A percentile compares a stretch with the other conserved stretches of the same genome.
phyloP scores from a whole-genome alignment of 2,113 vertebrate genomes.

The Rutilus rutilus region DNA sequence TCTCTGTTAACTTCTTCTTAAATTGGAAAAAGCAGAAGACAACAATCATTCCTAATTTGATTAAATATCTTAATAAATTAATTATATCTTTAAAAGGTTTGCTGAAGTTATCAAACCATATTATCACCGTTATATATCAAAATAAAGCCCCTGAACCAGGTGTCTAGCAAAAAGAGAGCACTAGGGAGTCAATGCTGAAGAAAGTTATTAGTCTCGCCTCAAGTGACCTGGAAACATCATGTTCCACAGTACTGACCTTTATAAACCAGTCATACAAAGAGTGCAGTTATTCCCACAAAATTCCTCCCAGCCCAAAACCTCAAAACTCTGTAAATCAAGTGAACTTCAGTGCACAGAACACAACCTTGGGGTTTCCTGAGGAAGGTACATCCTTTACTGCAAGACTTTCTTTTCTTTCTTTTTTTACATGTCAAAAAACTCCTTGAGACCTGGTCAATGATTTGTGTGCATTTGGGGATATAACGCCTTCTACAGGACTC shows the following conservation, averaged over 20 bases:
- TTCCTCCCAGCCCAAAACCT: conserved; percentile 9
- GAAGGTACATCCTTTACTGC: conserved; percentile 27
- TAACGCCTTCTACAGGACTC: conserved; percentile 34
- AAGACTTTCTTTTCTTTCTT: background rate
- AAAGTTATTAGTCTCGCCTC: conserved; percentile 47
- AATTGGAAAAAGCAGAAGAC: background rate
- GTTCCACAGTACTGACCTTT: conserved; percentile 26
- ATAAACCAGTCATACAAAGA: conserved; percentile 55
- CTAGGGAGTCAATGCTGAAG: conserved; percentile 12
- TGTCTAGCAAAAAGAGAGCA: background rate
- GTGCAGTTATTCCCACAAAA: conserved; percentile 52
- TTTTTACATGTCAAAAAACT: conserved; percentile 7
- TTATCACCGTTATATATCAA: background rate
- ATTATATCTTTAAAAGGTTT: background rate
- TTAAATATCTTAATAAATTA: background rate
- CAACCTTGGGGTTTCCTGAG: conserved; percentile 44
- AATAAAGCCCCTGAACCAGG: background rate
- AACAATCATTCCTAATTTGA: background rate
- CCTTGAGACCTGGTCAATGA: conserved; percentile 49
- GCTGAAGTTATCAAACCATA: background rate
- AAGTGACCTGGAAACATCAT: conserved; percentile 51
- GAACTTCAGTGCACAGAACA: conserved; percentile 42
- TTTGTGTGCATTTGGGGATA: conserved; percentile 57
- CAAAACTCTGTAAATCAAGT: conserved; percentile 55
- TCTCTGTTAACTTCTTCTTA: conserved; percentile 1